A percentile compares a stretch with the other conserved stretches of the same genome.
These are phyloP conservation scores for Tetrao urogallus DNA, from an alignment of 2,113 vertebrate species.

Conservation along the genomic window DNA sequence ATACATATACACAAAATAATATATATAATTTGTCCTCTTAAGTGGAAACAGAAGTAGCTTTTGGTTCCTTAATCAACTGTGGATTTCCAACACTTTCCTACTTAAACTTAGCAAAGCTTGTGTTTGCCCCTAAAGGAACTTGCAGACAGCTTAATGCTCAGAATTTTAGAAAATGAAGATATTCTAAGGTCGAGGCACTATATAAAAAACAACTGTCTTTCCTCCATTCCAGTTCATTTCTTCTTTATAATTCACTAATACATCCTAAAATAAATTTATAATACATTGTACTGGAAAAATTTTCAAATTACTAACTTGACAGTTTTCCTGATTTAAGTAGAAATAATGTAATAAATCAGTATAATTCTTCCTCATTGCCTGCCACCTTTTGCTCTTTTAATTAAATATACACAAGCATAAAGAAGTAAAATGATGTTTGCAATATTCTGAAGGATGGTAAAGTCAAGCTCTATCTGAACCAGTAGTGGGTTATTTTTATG, in stretches of 20 bases:
- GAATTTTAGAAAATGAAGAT: neutral
- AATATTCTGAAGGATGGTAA: neutral
- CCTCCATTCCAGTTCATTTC: neutral
- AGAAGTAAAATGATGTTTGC: neutral
- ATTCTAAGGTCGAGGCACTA: neutral
- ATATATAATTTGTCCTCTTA: neutral
- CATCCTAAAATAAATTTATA: neutral
- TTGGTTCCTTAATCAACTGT: neutral
- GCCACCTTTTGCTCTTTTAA: neutral
- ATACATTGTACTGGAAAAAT: neutral
- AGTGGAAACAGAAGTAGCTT: slow-evolving; percentile 19
- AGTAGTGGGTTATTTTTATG: neutral
- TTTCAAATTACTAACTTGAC: neutral
- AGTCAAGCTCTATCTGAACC: neutral
- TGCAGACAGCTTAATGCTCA: neutral
- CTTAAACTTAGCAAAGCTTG: neutral
- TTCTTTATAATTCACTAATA: neutral
- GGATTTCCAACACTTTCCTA: neutral
- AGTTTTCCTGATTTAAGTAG: neutral
- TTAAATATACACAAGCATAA: neutral
- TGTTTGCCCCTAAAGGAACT: neutral
- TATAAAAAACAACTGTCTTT: neutral
- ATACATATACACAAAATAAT: neutral
- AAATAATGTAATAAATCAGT: neutral
- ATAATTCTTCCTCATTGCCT: neutral